These are phyloP conservation scores for Brienomyrus longianalis DNA, from an alignment of 2,113 vertebrate species.

Conservation along the genomic window DNA sequence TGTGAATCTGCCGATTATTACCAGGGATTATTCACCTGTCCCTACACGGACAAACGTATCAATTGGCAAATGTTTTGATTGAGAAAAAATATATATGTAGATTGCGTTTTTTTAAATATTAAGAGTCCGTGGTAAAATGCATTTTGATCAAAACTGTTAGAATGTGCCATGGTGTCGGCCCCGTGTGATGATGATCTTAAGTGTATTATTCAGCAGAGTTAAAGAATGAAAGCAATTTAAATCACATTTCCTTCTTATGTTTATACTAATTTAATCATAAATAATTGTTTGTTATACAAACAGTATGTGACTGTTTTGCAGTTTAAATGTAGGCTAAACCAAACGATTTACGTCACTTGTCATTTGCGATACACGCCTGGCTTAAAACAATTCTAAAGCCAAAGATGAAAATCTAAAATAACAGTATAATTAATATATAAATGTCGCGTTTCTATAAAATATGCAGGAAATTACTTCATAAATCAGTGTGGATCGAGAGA, in stretches of 20 bases:
- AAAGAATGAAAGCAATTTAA: not conserved
- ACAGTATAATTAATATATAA: not conserved
- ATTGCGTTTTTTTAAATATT: not conserved
- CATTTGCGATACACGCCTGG: not conserved
- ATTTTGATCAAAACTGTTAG: not conserved
- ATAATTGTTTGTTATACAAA: not conserved
- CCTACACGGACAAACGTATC: not conserved
- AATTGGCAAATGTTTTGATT: not conserved
- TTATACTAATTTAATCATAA: not conserved
- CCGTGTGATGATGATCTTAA: not conserved
- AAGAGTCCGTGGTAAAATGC: not conserved
- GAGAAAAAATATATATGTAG: not conserved
- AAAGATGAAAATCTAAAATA: not conserved
- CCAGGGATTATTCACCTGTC: not conserved
- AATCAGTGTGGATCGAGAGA: slow-evolving; percentile 6
- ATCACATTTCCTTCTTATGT: not conserved
- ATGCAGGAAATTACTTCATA: slow-evolving; percentile 17
- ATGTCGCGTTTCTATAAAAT: not conserved
- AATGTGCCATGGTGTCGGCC: not conserved
- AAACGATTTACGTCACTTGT: not conserved
- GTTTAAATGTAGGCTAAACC: not conserved
- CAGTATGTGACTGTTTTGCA: too few relatives aligned
- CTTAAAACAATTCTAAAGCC: not conserved
- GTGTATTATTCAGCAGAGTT: not conserved
- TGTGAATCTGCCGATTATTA: not conserved